phyloP scores from a whole-genome alignment of 2,113 vertebrate genomes.

The Halichoeres trimaculatus region DNA sequence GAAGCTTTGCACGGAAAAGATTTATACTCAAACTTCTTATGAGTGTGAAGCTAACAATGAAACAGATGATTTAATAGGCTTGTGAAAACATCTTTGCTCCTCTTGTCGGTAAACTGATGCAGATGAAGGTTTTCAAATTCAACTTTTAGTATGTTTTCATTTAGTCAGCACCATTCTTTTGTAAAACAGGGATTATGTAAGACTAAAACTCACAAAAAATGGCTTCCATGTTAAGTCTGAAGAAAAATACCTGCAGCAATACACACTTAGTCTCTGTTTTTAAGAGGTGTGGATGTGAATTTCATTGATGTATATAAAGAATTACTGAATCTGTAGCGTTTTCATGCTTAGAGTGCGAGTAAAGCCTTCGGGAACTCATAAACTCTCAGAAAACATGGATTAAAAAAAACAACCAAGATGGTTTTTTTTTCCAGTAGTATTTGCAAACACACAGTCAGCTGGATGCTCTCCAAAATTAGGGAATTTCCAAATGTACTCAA shows the following conservation, averaged over 20 bases:
- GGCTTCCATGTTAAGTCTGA: neutral
- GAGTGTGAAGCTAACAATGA: too few species aligned
- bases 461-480: neutral
- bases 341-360: neutral
- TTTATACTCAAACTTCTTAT: too few species aligned
- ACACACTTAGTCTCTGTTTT: neutral
- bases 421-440: neutral
- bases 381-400: neutral
- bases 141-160: neutral
- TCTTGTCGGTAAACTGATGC: too few species aligned
- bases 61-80: too few species aligned
- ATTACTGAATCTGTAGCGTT: too few species aligned
- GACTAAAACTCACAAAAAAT: neutral
- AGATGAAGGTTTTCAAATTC: neutral
- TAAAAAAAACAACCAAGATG: neutral
- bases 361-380: neutral
- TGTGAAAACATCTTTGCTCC: too few species aligned
- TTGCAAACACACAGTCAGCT: neutral
- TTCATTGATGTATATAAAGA: too few species aligned
- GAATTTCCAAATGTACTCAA: neutral
- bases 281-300: neutral
- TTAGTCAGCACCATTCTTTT: neutral
- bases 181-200: neutral
- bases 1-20: too few species aligned
- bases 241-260: neutral